These are phyloP conservation scores for Orgyia antiqua DNA, from an alignment of 2,888 invertebrate species.

Conservation along the genomic window DNA sequence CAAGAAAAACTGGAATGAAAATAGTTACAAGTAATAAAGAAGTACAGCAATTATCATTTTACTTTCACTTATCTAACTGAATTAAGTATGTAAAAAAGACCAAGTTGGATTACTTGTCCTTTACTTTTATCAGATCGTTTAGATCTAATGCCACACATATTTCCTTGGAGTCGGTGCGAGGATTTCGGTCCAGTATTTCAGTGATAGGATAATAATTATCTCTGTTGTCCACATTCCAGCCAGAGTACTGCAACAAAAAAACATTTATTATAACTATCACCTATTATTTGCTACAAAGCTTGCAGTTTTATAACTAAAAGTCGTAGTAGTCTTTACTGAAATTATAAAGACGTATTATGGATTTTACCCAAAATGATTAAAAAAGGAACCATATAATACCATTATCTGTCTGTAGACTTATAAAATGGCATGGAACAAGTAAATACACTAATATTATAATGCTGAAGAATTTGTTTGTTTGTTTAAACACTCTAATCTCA, in stretches of 20 bases:
- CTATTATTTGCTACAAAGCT: no score
- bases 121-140: slow-evolving; percentile 74
- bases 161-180: slow-evolving; percentile 73
- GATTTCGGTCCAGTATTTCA: slow-evolving; percentile 73
- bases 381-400: no score
- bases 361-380: no score
- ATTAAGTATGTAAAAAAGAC: slow-evolving; percentile 39
- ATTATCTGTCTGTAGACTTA: no score
- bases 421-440: no score
- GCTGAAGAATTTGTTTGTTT: no score
- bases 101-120: slow-evolving; percentile 64
- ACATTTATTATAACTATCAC: background rate
- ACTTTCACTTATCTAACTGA: slow-evolving; percentile 68
- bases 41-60: slow-evolving; percentile 62
- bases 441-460: no score
- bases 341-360: no score
- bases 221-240: slow-evolving; percentile 79
- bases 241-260: slow-evolving; percentile 72
- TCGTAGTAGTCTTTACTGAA: no score
- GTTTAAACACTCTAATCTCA: no score
- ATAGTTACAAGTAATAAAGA: slow-evolving; percentile 69
- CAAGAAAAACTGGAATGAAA: slow-evolving; percentile 71
- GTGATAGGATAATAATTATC: slow-evolving; percentile 79
- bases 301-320: no score
- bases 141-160: slow-evolving; percentile 76